Conservation (phyloP, 2,888 invertebrate genomes). For the Ornithoptera priamus region DNA sequence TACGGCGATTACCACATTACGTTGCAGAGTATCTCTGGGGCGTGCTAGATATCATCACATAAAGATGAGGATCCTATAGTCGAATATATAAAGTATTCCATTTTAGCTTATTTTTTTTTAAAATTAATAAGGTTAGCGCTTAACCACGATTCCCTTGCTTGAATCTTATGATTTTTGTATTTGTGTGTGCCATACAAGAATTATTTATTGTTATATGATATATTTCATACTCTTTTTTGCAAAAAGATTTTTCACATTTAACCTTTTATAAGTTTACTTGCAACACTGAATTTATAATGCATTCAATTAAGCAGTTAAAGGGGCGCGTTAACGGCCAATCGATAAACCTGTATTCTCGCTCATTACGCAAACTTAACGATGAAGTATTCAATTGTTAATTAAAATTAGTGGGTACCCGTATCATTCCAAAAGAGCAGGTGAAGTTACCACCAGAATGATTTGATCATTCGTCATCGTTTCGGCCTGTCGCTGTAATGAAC, state of each 20-base stretch:
- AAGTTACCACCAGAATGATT: conserved; percentile 37
- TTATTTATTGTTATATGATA: not conserved
- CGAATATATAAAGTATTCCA: too few species aligned
- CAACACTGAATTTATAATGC: conserved; percentile 33
- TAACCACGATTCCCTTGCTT: too few species aligned
- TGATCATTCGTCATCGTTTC: not conserved
- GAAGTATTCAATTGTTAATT: conserved; percentile 25
- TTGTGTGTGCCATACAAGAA: too few species aligned
- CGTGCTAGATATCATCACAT: too few species aligned
- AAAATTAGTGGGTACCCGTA: conserved; percentile 27
- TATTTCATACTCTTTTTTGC: not conserved
- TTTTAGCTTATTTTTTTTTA: too few species aligned
- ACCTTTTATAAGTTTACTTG: conserved; percentile 4
- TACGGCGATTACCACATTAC: too few species aligned
- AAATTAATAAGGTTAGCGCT: too few species aligned
- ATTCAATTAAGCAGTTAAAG: conserved; percentile 36
- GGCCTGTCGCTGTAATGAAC: not conserved
- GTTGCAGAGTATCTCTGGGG: too few species aligned
- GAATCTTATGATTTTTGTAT: too few species aligned
- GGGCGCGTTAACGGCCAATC: conserved; percentile 30
- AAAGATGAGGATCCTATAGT: too few species aligned
- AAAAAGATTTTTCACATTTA: not conserved
- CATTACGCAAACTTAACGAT: conserved; percentile 29
- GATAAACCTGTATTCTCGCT: conserved; percentile 31
- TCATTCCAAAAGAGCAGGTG: conserved; percentile 28